Conservation (phyloP, 2,888 invertebrate genomes). For the Cantharis rustica region DNA sequence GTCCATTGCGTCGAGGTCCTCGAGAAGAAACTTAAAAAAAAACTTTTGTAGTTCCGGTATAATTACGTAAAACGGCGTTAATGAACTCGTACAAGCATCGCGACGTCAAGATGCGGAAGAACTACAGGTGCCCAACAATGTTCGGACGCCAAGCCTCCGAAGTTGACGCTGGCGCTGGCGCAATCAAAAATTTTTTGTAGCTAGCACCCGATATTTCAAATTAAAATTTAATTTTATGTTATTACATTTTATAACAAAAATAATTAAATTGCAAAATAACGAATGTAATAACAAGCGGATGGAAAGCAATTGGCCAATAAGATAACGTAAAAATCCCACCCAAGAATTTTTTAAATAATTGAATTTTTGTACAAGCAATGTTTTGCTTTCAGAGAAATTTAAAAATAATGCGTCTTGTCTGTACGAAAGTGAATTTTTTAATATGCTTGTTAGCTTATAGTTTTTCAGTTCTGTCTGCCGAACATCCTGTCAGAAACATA, state of each 20-base stretch:
- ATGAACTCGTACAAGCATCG: slow-evolving; percentile 7
- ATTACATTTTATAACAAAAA: background rate
- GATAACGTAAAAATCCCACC: background rate
- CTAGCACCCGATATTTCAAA: background rate
- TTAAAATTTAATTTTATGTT: background rate
- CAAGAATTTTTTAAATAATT: too few species aligned
- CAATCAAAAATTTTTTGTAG: slow-evolving; percentile 16
- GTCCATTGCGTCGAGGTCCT: slow-evolving; percentile 10
- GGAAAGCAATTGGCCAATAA: background rate
- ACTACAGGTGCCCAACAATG: slow-evolving; percentile 27
- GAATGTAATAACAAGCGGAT: background rate
- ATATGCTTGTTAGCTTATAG: too few species aligned
- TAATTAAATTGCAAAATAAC: background rate
- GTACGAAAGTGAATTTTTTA: too few species aligned
- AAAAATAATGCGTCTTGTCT: too few species aligned
- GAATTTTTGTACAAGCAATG: too few species aligned
- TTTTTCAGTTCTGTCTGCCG: too few species aligned
- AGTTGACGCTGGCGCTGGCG: slow-evolving; percentile 25
- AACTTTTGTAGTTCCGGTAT: background rate
- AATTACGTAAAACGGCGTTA: background rate
- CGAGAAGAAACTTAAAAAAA: background rate
- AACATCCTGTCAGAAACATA: too few species aligned
- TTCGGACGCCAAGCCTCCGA: slow-evolving; percentile 8
- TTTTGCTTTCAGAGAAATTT: too few species aligned
- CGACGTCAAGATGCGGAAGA: slow-evolving; percentile 14